A percentile compares a stretch with the other conserved stretches of the same genome.
Conservation (phyloP, 64 coral and sea anemone species). For the Anthopleura sola region DNA sequence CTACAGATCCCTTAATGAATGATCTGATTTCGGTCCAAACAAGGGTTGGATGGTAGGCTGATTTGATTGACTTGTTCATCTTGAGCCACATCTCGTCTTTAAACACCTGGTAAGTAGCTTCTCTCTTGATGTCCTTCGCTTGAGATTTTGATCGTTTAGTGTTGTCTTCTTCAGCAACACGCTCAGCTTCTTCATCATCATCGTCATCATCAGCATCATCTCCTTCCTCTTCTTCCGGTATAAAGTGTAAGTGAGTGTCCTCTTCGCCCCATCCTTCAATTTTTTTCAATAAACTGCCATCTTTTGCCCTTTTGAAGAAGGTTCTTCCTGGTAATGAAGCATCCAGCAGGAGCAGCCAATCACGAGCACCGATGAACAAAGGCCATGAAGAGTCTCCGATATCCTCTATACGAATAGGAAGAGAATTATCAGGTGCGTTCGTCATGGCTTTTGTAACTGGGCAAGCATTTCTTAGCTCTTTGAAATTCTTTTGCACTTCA, state of each 20-base stretch:
- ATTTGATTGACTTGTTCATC: conserved; percentile 68
- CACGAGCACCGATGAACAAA: conserved; percentile 85
- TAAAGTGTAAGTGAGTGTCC: conserved; percentile 65
- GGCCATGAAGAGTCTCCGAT: conserved; percentile 83
- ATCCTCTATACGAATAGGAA: conserved; percentile 51
- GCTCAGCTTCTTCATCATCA: conserved; percentile 43
- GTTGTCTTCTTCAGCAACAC: conserved; percentile 7
- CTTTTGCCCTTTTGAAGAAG: conserved; percentile 72
- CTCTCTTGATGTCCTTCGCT: conserved; percentile 50
- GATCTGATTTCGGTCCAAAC: conserved; percentile 98
- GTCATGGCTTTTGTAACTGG: conserved; percentile 35
- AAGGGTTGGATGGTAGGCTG: conserved; percentile 81
- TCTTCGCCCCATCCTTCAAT: conserved; percentile 98
- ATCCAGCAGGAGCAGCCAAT: conserved; percentile 88
- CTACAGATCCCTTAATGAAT: conserved; percentile 94
- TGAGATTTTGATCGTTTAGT: neutral
- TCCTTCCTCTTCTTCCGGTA: conserved; percentile 28
- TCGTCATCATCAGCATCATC: conserved; percentile 57
- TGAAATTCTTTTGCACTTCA: conserved; percentile 96
- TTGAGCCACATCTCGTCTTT: conserved; percentile 85
- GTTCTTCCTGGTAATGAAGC: conserved; percentile 63
- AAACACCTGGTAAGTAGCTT: conserved; percentile 82
- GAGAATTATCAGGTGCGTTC: conserved; percentile 26
- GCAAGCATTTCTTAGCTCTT: conserved; percentile 61
- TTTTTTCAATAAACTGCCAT: conserved; percentile 71